Evolutionary conservation across 2,113 vertebrate genomes (phyloP).

Genomic region (Ailuropoda melanoleuca): DNA sequence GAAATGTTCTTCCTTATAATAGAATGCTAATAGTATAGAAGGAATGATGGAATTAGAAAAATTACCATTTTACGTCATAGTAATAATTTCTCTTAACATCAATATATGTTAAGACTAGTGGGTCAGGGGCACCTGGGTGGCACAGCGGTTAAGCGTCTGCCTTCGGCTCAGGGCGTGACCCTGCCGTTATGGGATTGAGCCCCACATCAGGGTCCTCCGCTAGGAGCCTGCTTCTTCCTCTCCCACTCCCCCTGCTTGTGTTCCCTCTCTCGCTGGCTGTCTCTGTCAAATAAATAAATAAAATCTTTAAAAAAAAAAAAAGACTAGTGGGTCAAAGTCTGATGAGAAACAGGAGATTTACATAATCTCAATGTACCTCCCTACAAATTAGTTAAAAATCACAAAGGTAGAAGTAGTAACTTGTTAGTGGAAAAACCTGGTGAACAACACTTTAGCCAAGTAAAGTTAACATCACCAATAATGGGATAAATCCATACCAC

Average conservation of each 20-base stretch:
- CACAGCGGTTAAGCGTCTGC: too few relatives aligned
- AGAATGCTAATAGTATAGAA: not conserved
- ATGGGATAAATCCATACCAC: not conserved
- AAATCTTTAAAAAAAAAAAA: too few relatives aligned
- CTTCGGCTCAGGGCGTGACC: too few relatives aligned
- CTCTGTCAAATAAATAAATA: too few relatives aligned
- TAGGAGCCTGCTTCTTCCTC: too few relatives aligned
- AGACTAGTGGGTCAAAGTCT: not conserved
- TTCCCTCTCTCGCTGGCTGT: too few relatives aligned
- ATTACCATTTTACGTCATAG: not conserved
- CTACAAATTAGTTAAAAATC: not conserved
- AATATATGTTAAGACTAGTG: not conserved
- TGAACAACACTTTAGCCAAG: not conserved
- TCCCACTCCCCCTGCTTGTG: too few relatives aligned
- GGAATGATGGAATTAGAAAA: not conserved
- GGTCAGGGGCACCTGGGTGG: too few relatives aligned
- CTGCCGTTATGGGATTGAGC: too few relatives aligned
- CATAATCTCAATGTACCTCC: not conserved
- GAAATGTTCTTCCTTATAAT: not conserved
- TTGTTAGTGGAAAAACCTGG: not conserved
- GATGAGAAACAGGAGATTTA: not conserved
- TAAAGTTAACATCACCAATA: not conserved
- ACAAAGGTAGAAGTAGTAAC: not conserved
- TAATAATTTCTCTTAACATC: slow-evolving; percentile 35
- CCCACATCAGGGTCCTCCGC: too few relatives aligned